Base-by-base conservation (phyloP, 2,797 vertebrate genomes). In the Synaphobranchus kaupii region DNA sequence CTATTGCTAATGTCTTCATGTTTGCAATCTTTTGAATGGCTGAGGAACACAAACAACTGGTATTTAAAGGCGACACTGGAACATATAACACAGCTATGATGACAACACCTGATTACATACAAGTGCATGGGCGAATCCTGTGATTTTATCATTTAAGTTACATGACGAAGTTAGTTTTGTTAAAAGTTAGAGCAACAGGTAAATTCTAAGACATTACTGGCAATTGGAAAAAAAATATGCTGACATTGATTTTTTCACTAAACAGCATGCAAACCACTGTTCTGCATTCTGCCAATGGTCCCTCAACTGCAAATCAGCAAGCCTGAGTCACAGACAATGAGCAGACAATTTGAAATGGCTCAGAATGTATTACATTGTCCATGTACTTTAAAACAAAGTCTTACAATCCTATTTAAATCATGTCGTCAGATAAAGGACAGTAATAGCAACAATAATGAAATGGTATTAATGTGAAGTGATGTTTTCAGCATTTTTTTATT, bases 401-500 rank as follows among this genome's bases (percentile, higher is more conserved):
- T 50, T 10, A 50, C 50, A 56, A 15, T 54, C 7, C 8, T 20
- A 48, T 50, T 25, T 20, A 56, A 82, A 82, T 82, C 12, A 56
- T 48, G 31, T 56, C 56, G 12, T 56, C 52, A 83, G 52, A 52
- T 54, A 83, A 31, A 56, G 86, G 88, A 17, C 34, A 31, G 83
- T 83, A 87, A 86, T 52, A 22, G 66, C 3, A 87, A 86, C 73
- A 83, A 88, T 89, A 66, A 85, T 87, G 82, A 86, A 68, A 84
- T 80, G 44, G 76, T 85, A 85, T 66, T 76, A 50, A 25, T 81
- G 20, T 50, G 78, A 81, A 81, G 47, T 50, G 22, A 2, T 81
- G 73, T 48, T 81, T 25, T 50, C 7, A 48, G 78, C 3, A 20
- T 47, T 81, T 81, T 50, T 81, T 39, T 48, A 48, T 81, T 81